Evolutionary conservation across 1,140 invertebrate genomes (phyloP), one percentile per base, ranked within the genome.

Genomic region (Achroia grisella): DNA sequence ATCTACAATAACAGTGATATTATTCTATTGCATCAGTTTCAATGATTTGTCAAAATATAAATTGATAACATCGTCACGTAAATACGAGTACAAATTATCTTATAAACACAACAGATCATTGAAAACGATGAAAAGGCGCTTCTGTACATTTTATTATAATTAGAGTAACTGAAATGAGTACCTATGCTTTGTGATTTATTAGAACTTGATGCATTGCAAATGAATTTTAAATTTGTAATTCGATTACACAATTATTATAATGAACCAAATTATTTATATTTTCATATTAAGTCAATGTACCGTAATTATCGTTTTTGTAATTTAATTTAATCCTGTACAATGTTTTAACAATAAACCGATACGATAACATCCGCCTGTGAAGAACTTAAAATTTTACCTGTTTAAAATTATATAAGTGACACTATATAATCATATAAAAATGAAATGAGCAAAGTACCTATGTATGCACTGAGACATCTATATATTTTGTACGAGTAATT

Each of bases 401-500:
- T 49, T 44, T 40, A 42, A 50, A 23, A 6, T 17, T 37, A 13
- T 37, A 17, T 17, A 10, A 17, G 30, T 37, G 35, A 37, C 35
- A 37, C 17, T 37, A 23, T 6, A 2, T 23, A 23, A 37, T 36
- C 17, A 23, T 6, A 2, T 23, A 23, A 37, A 32, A 39, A 40
- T 32, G 13, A 45, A 44, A 54, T 52, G 35, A 58, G 48, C 57
- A 53, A 54, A 60, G 37, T 39, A 44, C 27, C 35, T 56, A 41
- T 63, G 56, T 60, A 67, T 63, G 56, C 63, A 67, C 56, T 63
- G 57, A 63, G 49, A 58, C 42, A 59, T 54, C 27, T 45, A 46
- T 67, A 66, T 62, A 61, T 67, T 67, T 67, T 67, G 56, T 68
- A 68, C 57, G 48, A 55, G 41, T 67, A 61, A 67, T 59, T 58